Evolutionary conservation across 2,888 invertebrate genomes (phyloP).

Genomic region (Habrosyne pyritoides): DNA sequence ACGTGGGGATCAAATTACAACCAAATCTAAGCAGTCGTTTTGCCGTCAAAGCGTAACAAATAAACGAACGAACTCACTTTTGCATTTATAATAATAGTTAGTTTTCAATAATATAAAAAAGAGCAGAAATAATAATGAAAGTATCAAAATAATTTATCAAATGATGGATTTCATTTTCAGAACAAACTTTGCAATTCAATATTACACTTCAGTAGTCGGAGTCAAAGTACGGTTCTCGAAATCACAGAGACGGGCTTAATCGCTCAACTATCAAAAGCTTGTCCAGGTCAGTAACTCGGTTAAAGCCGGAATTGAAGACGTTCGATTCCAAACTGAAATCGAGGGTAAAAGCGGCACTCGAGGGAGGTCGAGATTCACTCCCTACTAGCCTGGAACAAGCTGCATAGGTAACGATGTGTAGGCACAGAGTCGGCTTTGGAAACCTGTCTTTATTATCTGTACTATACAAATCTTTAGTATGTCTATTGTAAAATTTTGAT

Average conservation of each 20-base stretch:
- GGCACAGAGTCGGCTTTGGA: not conserved
- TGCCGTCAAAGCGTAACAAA: too few species aligned
- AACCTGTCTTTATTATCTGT: not conserved
- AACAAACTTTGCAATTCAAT: not conserved
- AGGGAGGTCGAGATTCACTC: conserved; percentile 33
- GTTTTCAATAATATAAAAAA: too few species aligned
- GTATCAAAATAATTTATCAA: not conserved
- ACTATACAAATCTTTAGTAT: too few species aligned
- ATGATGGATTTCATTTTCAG: not conserved
- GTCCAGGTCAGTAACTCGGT: conserved; percentile 64
- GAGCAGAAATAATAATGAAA: not conserved
- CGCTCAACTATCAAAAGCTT: conserved; percentile 65
- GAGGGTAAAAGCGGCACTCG: conserved; percentile 50
- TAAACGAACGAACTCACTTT: too few species aligned
- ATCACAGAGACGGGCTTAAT: conserved; percentile 50
- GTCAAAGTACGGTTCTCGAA: conserved; percentile 22
- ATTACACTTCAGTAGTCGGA: conserved; percentile 4
- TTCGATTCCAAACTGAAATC: conserved; percentile 47
- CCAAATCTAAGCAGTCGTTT: too few species aligned
- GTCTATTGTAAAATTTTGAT: too few species aligned
- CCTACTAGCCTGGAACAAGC: conserved; percentile 14
- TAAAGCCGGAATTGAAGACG: conserved; percentile 54
- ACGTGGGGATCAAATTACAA: too few species aligned
- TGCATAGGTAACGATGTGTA: not conserved
- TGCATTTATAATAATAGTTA: too few species aligned